Conservation (phyloP, 2,113 vertebrate species). For the Myocastor coypus region DNA sequence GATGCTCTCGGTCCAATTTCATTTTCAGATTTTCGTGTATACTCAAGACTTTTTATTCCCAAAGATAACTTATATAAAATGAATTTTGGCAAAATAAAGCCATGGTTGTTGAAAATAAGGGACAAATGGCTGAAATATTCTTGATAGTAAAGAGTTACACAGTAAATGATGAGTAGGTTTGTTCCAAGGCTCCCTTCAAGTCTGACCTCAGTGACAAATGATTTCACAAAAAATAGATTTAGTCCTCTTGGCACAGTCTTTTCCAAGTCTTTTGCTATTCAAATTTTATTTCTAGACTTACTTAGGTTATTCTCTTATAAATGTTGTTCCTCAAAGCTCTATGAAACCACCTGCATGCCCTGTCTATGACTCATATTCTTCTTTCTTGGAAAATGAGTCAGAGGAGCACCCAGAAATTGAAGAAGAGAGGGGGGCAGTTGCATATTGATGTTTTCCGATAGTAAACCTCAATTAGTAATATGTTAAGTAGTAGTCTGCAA, state of each 20-base stretch:
- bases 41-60: not conserved
- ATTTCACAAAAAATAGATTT: not conserved
- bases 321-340: not conserved
- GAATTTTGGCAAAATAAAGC: not conserved
- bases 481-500: not conserved
- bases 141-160: not conserved
- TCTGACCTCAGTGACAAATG: not conserved
- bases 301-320: not conserved
- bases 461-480: conserved; percentile 3
- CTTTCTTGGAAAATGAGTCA: not conserved
- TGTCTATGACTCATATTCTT: not conserved
- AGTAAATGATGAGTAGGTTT: not conserved
- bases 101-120: not conserved
- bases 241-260: not conserved
- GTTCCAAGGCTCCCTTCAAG: too few relatives aligned
- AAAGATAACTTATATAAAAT: not conserved
- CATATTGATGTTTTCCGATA: not conserved
- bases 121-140: not conserved
- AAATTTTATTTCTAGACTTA: not conserved
- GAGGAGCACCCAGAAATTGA: not conserved
- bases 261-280: not conserved
- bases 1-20: not conserved
- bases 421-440: not conserved
- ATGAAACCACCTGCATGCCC: rapidly evolving
- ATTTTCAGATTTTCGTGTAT: not conserved